Conservation (phyloP, 2,888 invertebrate genomes). For the Drosophila sordidula region DNA sequence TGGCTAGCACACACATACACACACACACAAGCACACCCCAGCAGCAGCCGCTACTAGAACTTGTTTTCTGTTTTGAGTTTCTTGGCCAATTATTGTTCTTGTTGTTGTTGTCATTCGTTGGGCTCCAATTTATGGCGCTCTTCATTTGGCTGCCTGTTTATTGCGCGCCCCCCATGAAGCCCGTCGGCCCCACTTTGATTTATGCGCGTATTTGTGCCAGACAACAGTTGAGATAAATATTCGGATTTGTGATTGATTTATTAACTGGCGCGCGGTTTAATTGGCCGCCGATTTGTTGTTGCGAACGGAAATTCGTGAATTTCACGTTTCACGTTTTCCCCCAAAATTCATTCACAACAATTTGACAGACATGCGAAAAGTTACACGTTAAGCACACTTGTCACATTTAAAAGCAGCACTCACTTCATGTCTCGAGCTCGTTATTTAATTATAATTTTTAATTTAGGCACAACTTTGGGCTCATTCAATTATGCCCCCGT, state of each 20-base stretch:
- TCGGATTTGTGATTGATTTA: constrained; percentile 71
- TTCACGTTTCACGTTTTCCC: neutral
- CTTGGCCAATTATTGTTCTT: constrained; percentile 20
- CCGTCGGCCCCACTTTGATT: constrained; percentile 22
- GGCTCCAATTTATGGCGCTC: constrained; percentile 62
- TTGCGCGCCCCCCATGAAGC: neutral
- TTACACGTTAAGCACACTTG: constrained; percentile 25
- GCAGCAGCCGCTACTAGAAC: constrained; percentile 24
- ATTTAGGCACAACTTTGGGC: constrained; percentile 4
- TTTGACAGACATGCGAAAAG: constrained; percentile 28
- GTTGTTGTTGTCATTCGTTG: constrained; percentile 34
- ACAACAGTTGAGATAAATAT: constrained; percentile 63
- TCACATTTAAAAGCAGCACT: constrained; percentile 9
- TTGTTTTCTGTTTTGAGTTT: constrained; percentile 6
- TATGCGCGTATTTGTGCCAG: constrained; percentile 41
- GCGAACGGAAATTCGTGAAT: neutral
- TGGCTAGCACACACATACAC: constrained; percentile 5
- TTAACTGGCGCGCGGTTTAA: constrained; percentile 60
- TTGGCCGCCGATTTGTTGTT: constrained; percentile 44
- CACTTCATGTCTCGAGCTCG: neutral
- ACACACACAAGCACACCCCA: neutral
- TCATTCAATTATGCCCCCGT: constrained; percentile 23
- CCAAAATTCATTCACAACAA: neutral
- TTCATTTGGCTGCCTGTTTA: constrained; percentile 37
- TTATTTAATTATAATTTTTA: constrained; percentile 11